These are phyloP conservation scores for Anoncus sp. DNA, from an alignment of 2,888 invertebrate species.

Conservation along the genomic window DNA sequence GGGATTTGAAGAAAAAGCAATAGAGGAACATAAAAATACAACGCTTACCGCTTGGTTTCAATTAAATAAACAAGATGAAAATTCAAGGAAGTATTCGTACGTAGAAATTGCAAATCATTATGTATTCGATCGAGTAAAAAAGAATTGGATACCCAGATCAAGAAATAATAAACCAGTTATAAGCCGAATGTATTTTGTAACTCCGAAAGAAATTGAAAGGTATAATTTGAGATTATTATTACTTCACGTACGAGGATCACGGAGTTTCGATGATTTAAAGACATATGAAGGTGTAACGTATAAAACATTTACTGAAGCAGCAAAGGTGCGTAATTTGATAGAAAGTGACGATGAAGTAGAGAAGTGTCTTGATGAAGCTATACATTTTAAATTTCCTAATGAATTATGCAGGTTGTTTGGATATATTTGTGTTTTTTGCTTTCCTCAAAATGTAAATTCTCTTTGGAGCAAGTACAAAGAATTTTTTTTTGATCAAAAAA, in stretches of 20 bases:
- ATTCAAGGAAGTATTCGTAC: slow-evolving; percentile 45
- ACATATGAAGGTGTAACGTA: slow-evolving; percentile 35
- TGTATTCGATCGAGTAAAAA: slow-evolving; percentile 32
- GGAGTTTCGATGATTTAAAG: slow-evolving; percentile 25
- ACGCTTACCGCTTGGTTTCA: slow-evolving; percentile 46
- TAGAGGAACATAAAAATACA: slow-evolving; percentile 44
- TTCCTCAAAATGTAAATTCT: slow-evolving; percentile 43
- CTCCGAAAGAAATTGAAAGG: slow-evolving; percentile 46
- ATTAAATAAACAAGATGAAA: slow-evolving; percentile 34
- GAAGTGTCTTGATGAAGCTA: slow-evolving; percentile 49
- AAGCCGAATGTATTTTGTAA: slow-evolving; percentile 56
- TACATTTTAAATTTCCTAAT: slow-evolving; percentile 36
- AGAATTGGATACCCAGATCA: slow-evolving; percentile 39
- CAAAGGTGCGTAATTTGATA: slow-evolving; percentile 23
- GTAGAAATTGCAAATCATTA: slow-evolving; percentile 45
- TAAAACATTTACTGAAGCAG: slow-evolving; percentile 33
- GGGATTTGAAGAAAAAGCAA: slow-evolving; percentile 29
- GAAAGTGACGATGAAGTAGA: slow-evolving; percentile 50
- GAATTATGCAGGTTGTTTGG: slow-evolving; percentile 42
- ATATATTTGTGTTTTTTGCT: slow-evolving; percentile 48
- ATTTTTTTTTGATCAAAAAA: slow-evolving; percentile 31
- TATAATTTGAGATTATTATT: slow-evolving; percentile 49
- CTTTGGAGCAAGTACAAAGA: slow-evolving; percentile 49
- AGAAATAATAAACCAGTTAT: slow-evolving; percentile 36
- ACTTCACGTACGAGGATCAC: slow-evolving; percentile 45